Evolutionary conservation across 2,113 vertebrate genomes (phyloP).

Genomic region (Promerops cafer): DNA sequence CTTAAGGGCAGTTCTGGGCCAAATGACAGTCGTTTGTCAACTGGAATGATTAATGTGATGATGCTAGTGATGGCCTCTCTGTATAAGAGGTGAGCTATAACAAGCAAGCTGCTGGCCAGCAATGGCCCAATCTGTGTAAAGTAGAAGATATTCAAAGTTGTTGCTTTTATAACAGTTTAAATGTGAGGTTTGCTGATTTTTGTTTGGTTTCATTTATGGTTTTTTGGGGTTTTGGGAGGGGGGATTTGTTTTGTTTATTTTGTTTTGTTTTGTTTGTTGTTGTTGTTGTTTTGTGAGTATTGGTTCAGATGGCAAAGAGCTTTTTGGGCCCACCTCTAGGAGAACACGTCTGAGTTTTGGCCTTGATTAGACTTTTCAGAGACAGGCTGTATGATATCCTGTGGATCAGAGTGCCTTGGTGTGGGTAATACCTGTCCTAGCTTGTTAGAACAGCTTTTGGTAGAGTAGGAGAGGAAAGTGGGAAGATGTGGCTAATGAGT

Average conservation of each 20-base stretch:
- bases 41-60: neutral
- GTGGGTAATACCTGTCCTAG: neutral
- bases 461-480: neutral
- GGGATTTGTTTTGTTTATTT: neutral
- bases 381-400: neutral
- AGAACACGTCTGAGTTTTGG: neutral
- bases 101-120: neutral
- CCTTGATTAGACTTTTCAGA: neutral
- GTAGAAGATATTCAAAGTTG: neutral
- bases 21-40: neutral
- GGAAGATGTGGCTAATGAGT: neutral
- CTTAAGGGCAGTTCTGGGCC: neutral
- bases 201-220: neutral
- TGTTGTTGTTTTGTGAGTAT: neutral
- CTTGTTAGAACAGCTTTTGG: neutral
- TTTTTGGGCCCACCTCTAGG: fast-evolving
- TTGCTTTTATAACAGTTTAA: neutral
- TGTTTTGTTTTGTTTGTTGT: neutral
- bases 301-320: neutral
- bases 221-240: too few relatives aligned
- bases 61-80: neutral
- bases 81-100: neutral
- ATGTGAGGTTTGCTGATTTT: neutral
- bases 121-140: neutral
- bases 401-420: neutral